Conservation (phyloP, 53 echinoderm and acorn worm species). For the Holothuria scabra region DNA sequence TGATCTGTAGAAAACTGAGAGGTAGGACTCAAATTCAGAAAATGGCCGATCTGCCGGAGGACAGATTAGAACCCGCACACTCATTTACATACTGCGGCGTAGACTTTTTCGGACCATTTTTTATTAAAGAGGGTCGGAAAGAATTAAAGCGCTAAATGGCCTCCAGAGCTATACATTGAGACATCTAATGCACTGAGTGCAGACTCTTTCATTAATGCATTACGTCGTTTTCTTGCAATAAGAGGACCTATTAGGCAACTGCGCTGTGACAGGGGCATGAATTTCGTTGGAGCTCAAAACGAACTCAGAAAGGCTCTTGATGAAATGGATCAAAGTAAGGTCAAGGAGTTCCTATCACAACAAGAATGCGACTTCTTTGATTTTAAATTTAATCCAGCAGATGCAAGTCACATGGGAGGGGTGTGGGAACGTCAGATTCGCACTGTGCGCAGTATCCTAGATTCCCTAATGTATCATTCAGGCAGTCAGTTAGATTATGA, state of each 20-base stretch:
- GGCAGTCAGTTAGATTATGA: constrained; percentile 60
- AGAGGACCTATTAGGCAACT: too few relatives aligned
- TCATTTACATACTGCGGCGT: constrained; percentile 66
- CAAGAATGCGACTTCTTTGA: too few relatives aligned
- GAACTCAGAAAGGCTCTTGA: too few relatives aligned
- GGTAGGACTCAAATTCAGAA: not conserved
- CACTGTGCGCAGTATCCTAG: constrained; percentile 43
- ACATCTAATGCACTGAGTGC: constrained; percentile 51
- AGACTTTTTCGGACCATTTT: constrained; percentile 75
- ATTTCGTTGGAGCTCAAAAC: too few relatives aligned
- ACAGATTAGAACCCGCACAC: too few relatives aligned
- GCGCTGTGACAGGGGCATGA: too few relatives aligned
- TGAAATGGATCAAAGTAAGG: too few relatives aligned
- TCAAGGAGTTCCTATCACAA: too few relatives aligned
- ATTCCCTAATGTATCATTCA: constrained; percentile 20
- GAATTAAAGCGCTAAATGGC: constrained; percentile 69
- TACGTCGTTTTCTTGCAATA: constrained; percentile 70
- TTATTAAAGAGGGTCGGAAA: constrained; percentile 67
- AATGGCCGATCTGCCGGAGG: too few relatives aligned
- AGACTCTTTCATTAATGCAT: constrained; percentile 72
- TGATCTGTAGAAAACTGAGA: not conserved
- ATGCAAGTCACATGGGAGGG: too few relatives aligned
- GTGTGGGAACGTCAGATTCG: constrained; percentile 61
- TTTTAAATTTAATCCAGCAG: too few relatives aligned
- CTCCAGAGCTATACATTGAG: constrained; percentile 78